phyloP scores from a whole-genome alignment of 2,113 vertebrate species.

The Pseudopipra pipra region DNA sequence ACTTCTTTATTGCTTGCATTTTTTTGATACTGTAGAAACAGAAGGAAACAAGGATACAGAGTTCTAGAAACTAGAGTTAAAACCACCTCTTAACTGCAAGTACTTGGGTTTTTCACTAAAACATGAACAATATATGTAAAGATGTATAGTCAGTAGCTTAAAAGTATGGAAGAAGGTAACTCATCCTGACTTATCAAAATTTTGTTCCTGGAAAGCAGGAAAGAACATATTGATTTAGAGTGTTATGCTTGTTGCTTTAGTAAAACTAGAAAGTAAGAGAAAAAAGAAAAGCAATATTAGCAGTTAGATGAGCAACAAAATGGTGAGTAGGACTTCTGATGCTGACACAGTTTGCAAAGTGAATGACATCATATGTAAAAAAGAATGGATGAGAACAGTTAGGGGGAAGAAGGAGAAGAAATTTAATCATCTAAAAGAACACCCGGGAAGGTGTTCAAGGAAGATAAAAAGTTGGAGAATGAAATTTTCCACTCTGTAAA shows the following conservation, averaged over 20 bases:
- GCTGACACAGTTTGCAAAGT: not conserved
- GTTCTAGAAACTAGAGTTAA: not conserved
- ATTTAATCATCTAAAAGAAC: not conserved
- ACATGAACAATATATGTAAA: not conserved
- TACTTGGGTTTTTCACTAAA: not conserved
- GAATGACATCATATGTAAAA: not conserved
- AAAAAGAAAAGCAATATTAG: not conserved
- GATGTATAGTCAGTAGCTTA: not conserved
- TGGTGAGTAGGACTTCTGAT: not conserved
- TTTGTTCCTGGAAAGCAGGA: not conserved
- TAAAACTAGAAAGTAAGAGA: not conserved
- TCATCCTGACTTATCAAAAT: not conserved
- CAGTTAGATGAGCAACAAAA: not conserved
- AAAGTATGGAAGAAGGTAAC: not conserved
- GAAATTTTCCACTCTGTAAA: not conserved
- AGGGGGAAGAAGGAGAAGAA: not conserved
- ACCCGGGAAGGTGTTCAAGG: not conserved
- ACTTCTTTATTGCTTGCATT: constrained; percentile 7
- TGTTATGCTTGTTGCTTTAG: not conserved
- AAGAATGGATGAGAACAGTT: not conserved
- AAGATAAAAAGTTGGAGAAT: constrained; percentile 4
- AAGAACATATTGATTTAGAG: not conserved
- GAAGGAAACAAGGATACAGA: not conserved
- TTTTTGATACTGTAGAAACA: not conserved
- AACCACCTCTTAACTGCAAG: not conserved